Evolutionary conservation across 2,888 invertebrate genomes (phyloP).

Genomic region (Drosophila paranaensis): DNA sequence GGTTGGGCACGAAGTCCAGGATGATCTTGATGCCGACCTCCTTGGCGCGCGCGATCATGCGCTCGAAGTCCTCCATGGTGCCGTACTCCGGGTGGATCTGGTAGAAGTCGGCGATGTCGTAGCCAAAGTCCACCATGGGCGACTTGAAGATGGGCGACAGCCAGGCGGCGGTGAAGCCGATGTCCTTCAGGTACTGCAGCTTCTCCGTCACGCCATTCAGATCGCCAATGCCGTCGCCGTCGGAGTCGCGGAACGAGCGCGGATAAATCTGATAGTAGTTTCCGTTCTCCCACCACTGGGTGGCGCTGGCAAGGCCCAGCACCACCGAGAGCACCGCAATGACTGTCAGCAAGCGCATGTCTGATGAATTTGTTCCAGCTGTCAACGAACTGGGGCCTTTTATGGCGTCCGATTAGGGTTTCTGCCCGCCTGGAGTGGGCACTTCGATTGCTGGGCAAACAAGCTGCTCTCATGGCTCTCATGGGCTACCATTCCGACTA

Average conservation of each 20-base stretch:
- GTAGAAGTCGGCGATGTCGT: conserved; percentile 90
- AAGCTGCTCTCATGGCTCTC: conserved; percentile 14
- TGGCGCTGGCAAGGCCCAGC: conserved; percentile 49
- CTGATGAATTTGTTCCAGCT: conserved; percentile 25
- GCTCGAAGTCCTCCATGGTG: conserved; percentile 89
- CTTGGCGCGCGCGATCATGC: conserved; percentile 87
- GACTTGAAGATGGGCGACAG: conserved; percentile 91
- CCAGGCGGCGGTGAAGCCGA: conserved; percentile 89
- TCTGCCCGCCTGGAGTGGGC: conserved; percentile 47
- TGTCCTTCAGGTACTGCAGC: conserved; percentile 88
- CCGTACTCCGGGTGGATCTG: conserved; percentile 90
- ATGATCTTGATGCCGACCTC: conserved; percentile 85
- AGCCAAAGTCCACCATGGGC: conserved; percentile 92
- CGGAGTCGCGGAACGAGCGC: conserved; percentile 91
- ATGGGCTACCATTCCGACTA: conserved; percentile 26
- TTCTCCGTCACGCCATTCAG: conserved; percentile 87
- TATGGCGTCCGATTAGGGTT: conserved; percentile 61
- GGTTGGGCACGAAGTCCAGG: conserved; percentile 86
- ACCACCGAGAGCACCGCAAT: conserved; percentile 32
- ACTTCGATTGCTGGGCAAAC: conserved; percentile 66
- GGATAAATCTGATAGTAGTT: conserved; percentile 92
- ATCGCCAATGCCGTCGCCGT: conserved; percentile 90
- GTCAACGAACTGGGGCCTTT: conserved; percentile 31
- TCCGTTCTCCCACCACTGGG: conserved; percentile 83
- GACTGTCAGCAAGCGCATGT: conserved; percentile 56